Conservation (phyloP, 2,797 vertebrate species). For the Lutjanus campechanus region DNA sequence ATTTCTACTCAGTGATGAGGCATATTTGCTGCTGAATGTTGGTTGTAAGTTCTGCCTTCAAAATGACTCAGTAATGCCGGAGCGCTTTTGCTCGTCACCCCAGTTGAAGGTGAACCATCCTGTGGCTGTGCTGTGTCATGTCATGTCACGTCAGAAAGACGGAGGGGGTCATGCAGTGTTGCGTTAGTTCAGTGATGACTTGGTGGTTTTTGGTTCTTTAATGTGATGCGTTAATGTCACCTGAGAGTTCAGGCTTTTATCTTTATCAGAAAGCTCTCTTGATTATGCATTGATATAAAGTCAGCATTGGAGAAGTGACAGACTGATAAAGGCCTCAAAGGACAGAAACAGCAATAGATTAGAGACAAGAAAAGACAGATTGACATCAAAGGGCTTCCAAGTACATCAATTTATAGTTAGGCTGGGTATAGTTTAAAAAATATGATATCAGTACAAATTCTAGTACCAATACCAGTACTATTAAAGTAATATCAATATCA, state of each 20-base stretch:
- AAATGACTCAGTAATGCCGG: not conserved
- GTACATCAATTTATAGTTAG: not conserved
- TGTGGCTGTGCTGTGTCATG: not conserved
- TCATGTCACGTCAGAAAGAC: not conserved
- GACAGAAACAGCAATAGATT: not conserved
- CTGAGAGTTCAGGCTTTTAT: not conserved
- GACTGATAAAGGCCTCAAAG: not conserved
- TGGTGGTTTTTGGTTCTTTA: not conserved
- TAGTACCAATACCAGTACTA: no score
- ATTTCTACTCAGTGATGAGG: not conserved
- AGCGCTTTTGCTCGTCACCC: not conserved
- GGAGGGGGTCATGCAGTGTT: not conserved
- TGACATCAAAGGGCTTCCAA: not conserved
- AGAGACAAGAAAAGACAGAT: constrained; percentile 2
- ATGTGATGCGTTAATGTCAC: not conserved
- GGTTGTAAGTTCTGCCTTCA: not conserved
- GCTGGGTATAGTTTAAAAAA: no score
- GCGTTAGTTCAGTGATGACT: not conserved
- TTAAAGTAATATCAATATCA: no score
- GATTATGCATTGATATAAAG: constrained; percentile 4
- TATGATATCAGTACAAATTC: no score
- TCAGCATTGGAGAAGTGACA: not conserved
- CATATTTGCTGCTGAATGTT: not conserved
- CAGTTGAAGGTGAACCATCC: not conserved
- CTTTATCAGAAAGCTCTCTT: constrained; percentile 10